These are phyloP conservation scores for Aradophagus sp. DNA, from an alignment of 1,140 invertebrate species.

Conservation along the genomic window DNA sequence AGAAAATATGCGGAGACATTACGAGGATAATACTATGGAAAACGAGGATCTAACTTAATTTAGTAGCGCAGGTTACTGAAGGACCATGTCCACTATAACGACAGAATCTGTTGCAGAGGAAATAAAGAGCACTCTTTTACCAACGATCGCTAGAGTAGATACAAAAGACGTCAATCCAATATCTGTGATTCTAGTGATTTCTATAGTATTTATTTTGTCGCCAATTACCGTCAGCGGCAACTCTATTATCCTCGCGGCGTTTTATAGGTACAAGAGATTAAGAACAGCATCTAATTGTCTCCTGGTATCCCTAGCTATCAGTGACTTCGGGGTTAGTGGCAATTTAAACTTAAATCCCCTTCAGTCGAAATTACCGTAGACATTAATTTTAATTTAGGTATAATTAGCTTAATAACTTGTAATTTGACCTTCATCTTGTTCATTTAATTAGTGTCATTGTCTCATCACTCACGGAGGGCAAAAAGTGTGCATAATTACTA, in stretches of 20 bases:
- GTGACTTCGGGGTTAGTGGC: conserved; percentile 80
- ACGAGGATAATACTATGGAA: conserved; percentile 20
- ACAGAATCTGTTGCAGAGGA: conserved; percentile 60
- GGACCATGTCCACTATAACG: conserved; percentile 64
- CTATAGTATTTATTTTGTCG: conserved; percentile 76
- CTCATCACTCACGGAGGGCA: too few relatives aligned
- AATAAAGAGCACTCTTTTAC: conserved; percentile 64
- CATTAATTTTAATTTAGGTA: conserved; percentile 1
- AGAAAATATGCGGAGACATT: too few relatives aligned
- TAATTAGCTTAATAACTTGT: too few relatives aligned
- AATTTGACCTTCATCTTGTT: too few relatives aligned
- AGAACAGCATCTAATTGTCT: conserved; percentile 82
- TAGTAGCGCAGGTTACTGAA: conserved; percentile 19
- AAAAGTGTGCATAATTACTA: too few relatives aligned
- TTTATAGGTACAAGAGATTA: conserved; percentile 78
- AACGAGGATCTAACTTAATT: conserved; percentile 33
- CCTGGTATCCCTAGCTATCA: conserved; percentile 83
- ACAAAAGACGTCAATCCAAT: conserved; percentile 65
- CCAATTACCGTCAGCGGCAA: conserved; percentile 78
- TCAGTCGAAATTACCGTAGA: too few relatives aligned
- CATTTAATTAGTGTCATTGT: too few relatives aligned
- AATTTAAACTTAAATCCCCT: too few relatives aligned
- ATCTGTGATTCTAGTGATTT: conserved; percentile 73
- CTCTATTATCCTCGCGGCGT: conserved; percentile 77
- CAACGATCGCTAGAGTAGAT: conserved; percentile 65